Conservation (phyloP, 2,888 invertebrate genomes). For the Notodromas monacha region DNA sequence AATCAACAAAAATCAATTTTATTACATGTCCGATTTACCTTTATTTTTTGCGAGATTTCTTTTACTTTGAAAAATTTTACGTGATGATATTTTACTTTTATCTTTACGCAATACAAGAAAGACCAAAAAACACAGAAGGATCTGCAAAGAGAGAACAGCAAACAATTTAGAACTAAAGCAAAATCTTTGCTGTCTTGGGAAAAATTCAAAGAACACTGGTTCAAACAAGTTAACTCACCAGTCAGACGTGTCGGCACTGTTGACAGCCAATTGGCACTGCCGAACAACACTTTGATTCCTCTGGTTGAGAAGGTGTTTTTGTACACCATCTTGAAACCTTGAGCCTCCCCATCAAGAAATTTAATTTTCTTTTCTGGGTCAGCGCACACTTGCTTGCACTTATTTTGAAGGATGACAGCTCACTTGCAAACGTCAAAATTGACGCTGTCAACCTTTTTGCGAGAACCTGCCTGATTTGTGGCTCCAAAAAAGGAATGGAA, state of each 20-base stretch:
- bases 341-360: slow-evolving; percentile 4
- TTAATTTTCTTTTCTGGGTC: slow-evolving; percentile 4
- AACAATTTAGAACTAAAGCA: background rate
- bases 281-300: slow-evolving; percentile 4
- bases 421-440: slow-evolving; percentile 1
- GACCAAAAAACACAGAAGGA: slow-evolving; percentile 4
- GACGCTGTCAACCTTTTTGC: slow-evolving; percentile 4
- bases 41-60: slow-evolving; percentile 2
- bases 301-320: slow-evolving; percentile 4
- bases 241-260: slow-evolving; percentile 4
- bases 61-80: background rate
- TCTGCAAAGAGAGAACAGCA: background rate
- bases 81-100: slow-evolving; percentile 4
- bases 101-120: slow-evolving; percentile 1
- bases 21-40: slow-evolving; percentile 4
- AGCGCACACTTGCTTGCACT: slow-evolving; percentile 4
- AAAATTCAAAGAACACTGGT: slow-evolving; percentile 4
- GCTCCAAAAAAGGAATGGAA: slow-evolving; percentile 4
- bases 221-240: slow-evolving; percentile 4
- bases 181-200: background rate
- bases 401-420: slow-evolving; percentile 4
- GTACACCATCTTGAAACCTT: slow-evolving; percentile 4
- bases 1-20: slow-evolving; percentile 1
- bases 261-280: slow-evolving; percentile 4
- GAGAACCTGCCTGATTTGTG: slow-evolving; percentile 4